Conservation (phyloP, 2,888 invertebrate genomes). For the Augochlorella aurata region DNA sequence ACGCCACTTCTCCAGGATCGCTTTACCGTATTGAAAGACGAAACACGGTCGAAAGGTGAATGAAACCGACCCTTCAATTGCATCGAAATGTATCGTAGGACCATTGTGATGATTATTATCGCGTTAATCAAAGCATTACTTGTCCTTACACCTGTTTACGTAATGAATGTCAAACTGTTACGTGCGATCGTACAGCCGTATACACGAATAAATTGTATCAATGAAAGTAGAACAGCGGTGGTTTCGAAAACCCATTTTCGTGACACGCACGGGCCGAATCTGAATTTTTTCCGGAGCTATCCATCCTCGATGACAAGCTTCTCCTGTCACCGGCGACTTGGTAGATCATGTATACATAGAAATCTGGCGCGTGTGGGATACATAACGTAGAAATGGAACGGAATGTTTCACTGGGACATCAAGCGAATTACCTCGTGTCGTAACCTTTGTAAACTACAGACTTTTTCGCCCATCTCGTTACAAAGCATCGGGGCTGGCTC, state of each 20-base stretch:
- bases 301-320: background rate
- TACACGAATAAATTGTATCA: background rate
- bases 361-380: conserved; percentile 1
- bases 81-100: background rate
- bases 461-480: background rate
- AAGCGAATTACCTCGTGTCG: conserved; percentile 1
- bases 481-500: too few relatives aligned
- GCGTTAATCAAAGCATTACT: background rate
- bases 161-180: conserved; percentile 71
- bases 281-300: background rate
- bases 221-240: background rate
- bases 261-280: background rate
- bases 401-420: background rate
- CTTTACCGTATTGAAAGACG: conserved; percentile 41
- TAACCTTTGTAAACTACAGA: conserved; percentile 30
- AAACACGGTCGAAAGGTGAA: conserved; percentile 53
- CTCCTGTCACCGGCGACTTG: background rate
- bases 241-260: background rate
- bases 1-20: conserved; percentile 71
- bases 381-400: background rate
- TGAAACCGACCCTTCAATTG: conserved; percentile 49
- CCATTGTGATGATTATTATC: background rate
- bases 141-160: conserved; percentile 68
- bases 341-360: background rate
- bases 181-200: conserved; percentile 1